These are phyloP conservation scores for Mungos mungo DNA, from an alignment of 2,113 vertebrate genomes.

Conservation along the genomic window DNA sequence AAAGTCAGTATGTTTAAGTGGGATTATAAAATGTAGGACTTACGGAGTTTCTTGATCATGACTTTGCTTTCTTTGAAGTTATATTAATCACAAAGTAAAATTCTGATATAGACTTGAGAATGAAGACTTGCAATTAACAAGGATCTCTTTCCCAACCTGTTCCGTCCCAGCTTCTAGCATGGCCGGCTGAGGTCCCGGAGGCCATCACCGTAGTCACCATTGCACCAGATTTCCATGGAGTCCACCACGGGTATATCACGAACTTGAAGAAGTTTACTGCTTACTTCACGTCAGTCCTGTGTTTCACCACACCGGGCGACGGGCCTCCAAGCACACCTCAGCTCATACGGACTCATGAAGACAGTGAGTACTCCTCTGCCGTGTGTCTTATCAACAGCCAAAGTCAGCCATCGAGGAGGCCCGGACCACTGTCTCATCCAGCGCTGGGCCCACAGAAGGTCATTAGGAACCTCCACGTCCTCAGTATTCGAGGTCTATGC, in stretches of 20 bases:
- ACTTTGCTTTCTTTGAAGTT: background rate
- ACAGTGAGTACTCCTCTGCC: conserved; percentile 88
- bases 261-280: conserved; percentile 93
- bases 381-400: accelerated
- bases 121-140: background rate
- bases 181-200: conserved; percentile 89
- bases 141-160: background rate
- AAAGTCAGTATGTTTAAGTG: background rate
- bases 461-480: accelerated
- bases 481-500: accelerated
- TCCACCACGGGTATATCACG: conserved; percentile 90
- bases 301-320: conserved; percentile 96
- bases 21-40: background rate
- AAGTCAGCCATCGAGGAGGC: background rate
- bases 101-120: too few species aligned
- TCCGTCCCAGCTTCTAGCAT: conserved; percentile 88
- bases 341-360: conserved; percentile 92
- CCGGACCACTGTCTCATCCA: accelerated
- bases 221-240: conserved; percentile 93
- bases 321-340: conserved; percentile 91
- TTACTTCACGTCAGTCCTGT: conserved; percentile 92
- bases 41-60: background rate
- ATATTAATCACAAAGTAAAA: background rate
- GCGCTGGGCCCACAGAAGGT: accelerated
- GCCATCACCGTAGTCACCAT: conserved; percentile 88